phyloP scores from a whole-genome alignment of 2,113 vertebrate species.

The Myiagra hebetior region DNA sequence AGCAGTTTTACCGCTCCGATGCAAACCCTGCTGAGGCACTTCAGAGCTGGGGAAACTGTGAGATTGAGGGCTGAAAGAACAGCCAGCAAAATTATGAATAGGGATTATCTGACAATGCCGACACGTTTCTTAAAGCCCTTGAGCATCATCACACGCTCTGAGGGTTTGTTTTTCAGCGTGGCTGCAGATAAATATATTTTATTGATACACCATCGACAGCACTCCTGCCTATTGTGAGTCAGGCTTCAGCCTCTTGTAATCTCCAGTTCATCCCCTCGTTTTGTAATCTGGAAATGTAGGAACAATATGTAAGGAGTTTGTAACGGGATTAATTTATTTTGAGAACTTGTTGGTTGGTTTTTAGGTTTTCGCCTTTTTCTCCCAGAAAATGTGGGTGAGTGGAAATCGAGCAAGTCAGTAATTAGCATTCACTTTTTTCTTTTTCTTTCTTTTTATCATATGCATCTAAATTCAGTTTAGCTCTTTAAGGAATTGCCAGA shows the following conservation, averaged over 20 bases:
- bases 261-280: conserved; percentile 31
- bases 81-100: conserved; percentile 55
- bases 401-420: conserved; percentile 8
- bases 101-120: conserved; percentile 58
- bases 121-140: conserved; percentile 38
- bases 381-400: neutral
- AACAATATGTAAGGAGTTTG: conserved; percentile 19
- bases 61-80: conserved; percentile 60
- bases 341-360: neutral
- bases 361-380: neutral
- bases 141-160: conserved; percentile 30
- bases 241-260: conserved; percentile 57
- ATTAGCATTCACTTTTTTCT: conserved; percentile 52
- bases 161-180: neutral
- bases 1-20: conserved; percentile 36
- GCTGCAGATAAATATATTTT: neutral
- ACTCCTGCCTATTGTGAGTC: conserved; percentile 17
- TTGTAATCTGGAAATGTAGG: conserved; percentile 61
- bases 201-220: neutral
- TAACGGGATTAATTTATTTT: conserved; percentile 47
- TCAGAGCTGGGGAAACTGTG: conserved; percentile 62
- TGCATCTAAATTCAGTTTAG: conserved; percentile 52
- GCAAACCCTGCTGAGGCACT: conserved; percentile 41
- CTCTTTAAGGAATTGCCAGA: conserved; percentile 60
- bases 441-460: conserved; percentile 61